Evolutionary conservation across 1,140 invertebrate species (phyloP), one percentile per base, ranked within the genome.

Genomic region (Heliconius melpomene): DNA sequence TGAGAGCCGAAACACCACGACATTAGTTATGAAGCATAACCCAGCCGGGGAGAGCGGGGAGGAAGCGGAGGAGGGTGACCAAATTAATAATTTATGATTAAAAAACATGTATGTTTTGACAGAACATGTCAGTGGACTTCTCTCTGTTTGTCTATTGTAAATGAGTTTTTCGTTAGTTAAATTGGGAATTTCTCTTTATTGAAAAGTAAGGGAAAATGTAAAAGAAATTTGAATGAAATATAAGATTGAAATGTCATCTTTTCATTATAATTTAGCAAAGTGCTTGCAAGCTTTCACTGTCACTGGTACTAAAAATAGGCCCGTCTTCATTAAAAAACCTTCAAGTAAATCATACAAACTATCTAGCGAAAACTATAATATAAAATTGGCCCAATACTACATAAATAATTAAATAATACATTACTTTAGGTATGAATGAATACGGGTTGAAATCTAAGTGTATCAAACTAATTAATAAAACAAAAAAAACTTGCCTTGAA

Each of bases 401-500:
- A 60, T 11, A n/a, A 26, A 60, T 60, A 60, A 60, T 60, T n/a
- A 60, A 60, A 60, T 60, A 66, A 72, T 38, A 72, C 36, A 72
- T 72, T 72, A 72, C 36, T 72, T 72, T 38, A 72, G 71, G 71
- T 18, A 72, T 40, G 36, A 38, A 72, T 72, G 36, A 72, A 72
- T 72, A 72, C 71, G 71, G 71, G 71, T 66, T 40, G n/a, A 38
- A 72, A 72, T 38, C 71, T 72, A 72, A 72, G 71, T 72, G 36
- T 72, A 72, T 40, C 29, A 72, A 38, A 72, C 71, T 40, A 36
- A 26, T n/a, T 7, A 72, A 72, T 38, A 72, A 7, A 38, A 40
- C 29, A 26, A 23, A 11, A 20, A 32, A 18, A 50, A 29, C 46
- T 74, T 78, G 97, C 96, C 96, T 97, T 74, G 96, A 96, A 2